phyloP scores from a whole-genome alignment of 2,113 vertebrate genomes.

The Platysternon megacephalum region DNA sequence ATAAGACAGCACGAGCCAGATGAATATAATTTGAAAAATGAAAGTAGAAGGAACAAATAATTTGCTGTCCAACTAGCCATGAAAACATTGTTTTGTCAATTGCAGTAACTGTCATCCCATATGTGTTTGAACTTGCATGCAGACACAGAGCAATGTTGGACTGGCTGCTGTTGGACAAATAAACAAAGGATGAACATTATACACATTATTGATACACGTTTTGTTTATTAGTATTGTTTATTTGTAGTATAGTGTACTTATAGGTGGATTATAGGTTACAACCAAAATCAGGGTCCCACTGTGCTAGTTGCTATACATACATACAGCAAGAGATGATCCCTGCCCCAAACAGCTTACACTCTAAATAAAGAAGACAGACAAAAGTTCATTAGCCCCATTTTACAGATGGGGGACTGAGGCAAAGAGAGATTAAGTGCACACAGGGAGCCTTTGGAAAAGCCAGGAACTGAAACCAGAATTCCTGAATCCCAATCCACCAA shows the following conservation, averaged over 20 bases:
- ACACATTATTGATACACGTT: background rate
- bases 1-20: slow-evolving; percentile 28
- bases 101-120: background rate
- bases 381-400: background rate
- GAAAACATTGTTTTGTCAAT: background rate
- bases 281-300: background rate
- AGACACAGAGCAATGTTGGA: background rate
- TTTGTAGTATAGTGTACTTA: rapidly evolving
- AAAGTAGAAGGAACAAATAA: slow-evolving; percentile 14
- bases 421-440: background rate
- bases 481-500: background rate
- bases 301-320: background rate
- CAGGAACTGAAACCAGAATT: background rate
- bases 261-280: background rate
- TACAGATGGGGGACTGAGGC: background rate
- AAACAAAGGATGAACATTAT: background rate
- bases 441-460: background rate
- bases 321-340: rapidly evolving
- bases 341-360: background rate
- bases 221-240: background rate
- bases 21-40: slow-evolving; percentile 50
- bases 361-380: background rate
- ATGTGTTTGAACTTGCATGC: background rate
- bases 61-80: background rate
- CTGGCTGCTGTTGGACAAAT: background rate